phyloP scores from a whole-genome alignment of 2,888 invertebrate genomes.

The Drosophila eohydei region DNA sequence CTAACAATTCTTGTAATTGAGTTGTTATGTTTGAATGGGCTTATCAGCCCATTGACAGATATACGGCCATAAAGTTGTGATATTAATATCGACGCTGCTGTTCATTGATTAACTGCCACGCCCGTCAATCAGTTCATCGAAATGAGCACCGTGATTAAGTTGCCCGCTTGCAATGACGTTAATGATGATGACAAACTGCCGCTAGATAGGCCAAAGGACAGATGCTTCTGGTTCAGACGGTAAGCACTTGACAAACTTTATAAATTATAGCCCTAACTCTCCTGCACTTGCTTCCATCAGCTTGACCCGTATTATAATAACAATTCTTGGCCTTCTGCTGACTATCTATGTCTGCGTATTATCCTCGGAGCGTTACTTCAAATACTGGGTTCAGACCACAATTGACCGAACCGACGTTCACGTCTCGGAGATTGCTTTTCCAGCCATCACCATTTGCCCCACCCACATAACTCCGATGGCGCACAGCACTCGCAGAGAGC shows the following conservation, averaged over 20 bases:
- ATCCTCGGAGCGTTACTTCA: conserved; percentile 72
- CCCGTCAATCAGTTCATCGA: conserved; percentile 51
- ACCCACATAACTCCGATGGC: conserved; percentile 16
- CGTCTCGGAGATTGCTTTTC: conserved; percentile 76
- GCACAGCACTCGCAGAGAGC: background rate
- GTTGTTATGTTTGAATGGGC: conserved; percentile 60
- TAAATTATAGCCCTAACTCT: conserved; percentile 13
- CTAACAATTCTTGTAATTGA: conserved; percentile 61
- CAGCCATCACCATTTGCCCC: conserved; percentile 76
- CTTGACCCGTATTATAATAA: conserved; percentile 40
- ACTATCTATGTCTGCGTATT: conserved; percentile 68
- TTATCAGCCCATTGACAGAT: conserved; percentile 54
- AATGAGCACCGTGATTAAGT: conserved; percentile 54
- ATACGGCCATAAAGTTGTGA: conserved; percentile 20
- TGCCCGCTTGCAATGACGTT: conserved; percentile 11
- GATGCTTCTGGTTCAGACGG: conserved; percentile 38
- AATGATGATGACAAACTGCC: conserved; percentile 51
- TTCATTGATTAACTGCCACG: conserved; percentile 62
- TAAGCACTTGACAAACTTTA: conserved; percentile 28
- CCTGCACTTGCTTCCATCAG: conserved; percentile 31
- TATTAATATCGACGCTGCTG: conserved; percentile 30
- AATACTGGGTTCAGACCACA: conserved; percentile 77
- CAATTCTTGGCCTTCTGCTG: conserved; percentile 37
- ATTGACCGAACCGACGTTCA: conserved; percentile 80
- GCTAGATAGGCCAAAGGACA: conserved; percentile 6